Conservation (phyloP, 2,113 vertebrate genomes). For the Sinocyclocheilus anophthalmus region DNA sequence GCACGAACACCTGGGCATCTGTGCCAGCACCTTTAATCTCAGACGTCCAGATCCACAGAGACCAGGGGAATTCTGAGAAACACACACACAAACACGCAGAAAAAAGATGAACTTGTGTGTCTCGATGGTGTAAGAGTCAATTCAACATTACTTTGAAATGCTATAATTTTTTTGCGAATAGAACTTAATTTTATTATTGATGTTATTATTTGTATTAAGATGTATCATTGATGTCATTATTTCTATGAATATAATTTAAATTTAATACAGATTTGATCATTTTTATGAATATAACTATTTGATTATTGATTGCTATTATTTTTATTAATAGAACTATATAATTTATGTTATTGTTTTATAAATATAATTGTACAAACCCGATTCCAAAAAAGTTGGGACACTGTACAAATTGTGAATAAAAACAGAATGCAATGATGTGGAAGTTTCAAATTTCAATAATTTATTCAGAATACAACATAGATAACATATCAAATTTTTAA, state of each 20-base stretch:
- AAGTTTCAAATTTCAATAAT: too few species aligned
- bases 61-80: slow-evolving; percentile 87
- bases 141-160: neutral
- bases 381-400: too few species aligned
- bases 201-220: neutral
- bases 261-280: neutral
- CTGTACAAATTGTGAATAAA: too few species aligned
- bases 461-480: too few species aligned
- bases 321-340: too few species aligned
- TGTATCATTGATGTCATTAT: neutral
- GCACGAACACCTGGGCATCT: slow-evolving; percentile 91
- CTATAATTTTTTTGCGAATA: neutral
- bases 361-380: neutral
- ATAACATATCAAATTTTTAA: too few species aligned
- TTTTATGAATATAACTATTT: neutral
- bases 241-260: neutral
- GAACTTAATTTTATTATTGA: neutral
- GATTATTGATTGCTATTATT: neutral
- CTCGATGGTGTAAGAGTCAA: too few species aligned
- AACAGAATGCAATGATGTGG: too few species aligned
- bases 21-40: slow-evolving; percentile 94
- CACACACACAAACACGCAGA: neutral
- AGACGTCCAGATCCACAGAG: slow-evolving; percentile 94
- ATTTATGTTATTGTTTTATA: neutral
- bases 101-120: neutral